These are phyloP conservation scores for Gallinago media DNA, from an alignment of 2,113 vertebrate genomes.

Conservation along the genomic window DNA sequence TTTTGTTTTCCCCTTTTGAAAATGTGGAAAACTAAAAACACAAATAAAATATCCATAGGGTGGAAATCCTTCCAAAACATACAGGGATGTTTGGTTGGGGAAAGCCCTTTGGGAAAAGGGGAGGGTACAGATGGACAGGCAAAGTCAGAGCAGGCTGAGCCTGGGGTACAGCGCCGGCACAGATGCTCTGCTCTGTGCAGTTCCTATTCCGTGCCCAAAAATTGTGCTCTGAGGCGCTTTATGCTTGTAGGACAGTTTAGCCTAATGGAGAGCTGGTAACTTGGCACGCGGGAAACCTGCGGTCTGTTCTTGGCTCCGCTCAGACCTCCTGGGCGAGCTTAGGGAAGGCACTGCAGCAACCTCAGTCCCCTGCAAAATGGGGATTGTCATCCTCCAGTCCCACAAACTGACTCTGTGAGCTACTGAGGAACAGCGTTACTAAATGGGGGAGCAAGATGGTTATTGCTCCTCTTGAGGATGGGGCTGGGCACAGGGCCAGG, in stretches of 20 bases:
- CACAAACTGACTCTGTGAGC: accelerated
- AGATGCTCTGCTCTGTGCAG: constrained; percentile 56
- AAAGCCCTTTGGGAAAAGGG: not conserved
- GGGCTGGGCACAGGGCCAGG: not conserved
- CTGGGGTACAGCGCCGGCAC: not conserved
- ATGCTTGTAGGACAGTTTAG: constrained; percentile 62
- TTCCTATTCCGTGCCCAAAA: constrained; percentile 22
- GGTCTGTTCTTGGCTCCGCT: constrained; percentile 22
- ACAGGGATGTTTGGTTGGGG: not conserved
- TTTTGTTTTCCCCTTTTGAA: not conserved
- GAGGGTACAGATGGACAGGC: constrained; percentile 3
- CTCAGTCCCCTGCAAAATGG: not conserved
- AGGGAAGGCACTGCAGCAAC: not conserved
- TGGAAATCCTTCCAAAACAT: not conserved
- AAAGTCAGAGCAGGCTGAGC: constrained; percentile 16
- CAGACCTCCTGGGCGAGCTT: not conserved
- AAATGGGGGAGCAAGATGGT: not conserved
- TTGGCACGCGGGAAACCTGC: not conserved
- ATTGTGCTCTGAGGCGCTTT: constrained; percentile 43
- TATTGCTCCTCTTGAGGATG: not conserved
- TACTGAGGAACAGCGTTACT: not conserved
- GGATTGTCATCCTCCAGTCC: not conserved
- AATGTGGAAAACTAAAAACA: not conserved
- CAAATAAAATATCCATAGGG: not conserved
- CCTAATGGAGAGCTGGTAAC: constrained; percentile 19